Conservation (phyloP, 2,113 vertebrate genomes). For the Anguilla japonica region DNA sequence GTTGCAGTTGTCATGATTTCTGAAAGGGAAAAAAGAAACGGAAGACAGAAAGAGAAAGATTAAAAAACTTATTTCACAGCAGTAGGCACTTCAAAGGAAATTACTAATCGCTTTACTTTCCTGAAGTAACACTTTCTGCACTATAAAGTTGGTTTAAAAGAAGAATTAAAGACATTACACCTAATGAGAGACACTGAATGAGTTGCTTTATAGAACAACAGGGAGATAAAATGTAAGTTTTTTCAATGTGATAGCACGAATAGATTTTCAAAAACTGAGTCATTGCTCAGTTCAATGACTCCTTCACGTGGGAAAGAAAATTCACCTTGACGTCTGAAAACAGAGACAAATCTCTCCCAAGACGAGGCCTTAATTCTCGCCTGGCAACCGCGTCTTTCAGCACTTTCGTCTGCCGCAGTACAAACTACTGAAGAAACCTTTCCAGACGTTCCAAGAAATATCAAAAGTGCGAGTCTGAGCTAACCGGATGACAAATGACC, state of each 20-base stretch:
- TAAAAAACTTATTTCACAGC: not conserved
- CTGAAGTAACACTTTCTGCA: slow-evolving; percentile 17
- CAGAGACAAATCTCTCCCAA: slow-evolving; percentile 8
- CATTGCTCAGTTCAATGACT: not conserved
- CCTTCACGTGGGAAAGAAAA: not conserved
- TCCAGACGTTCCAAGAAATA: not conserved
- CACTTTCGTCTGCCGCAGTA: not conserved
- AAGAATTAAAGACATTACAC: slow-evolving; percentile 28
- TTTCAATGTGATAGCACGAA: not conserved
- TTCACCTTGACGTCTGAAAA: not conserved
- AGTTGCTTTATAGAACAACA: slow-evolving; percentile 13
- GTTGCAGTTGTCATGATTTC: slow-evolving; percentile 78
- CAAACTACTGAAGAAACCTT: not conserved
- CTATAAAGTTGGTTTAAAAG: slow-evolving; percentile 28
- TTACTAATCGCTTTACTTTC: slow-evolving; percentile 18
- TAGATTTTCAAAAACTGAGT: not conserved
- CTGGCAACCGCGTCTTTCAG: not conserved
- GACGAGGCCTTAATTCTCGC: not conserved
- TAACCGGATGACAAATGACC: not conserved
- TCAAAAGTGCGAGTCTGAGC: not conserved
- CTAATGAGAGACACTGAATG: slow-evolving; percentile 20
- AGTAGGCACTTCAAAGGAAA: not conserved
- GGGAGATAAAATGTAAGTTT: slow-evolving; percentile 1
- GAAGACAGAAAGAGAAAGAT: not conserved
- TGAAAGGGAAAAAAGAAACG: slow-evolving; percentile 32